Evolutionary conservation across 2,797 vertebrate genomes (phyloP).

Genomic region (Cryptoblepharus egeriae): DNA sequence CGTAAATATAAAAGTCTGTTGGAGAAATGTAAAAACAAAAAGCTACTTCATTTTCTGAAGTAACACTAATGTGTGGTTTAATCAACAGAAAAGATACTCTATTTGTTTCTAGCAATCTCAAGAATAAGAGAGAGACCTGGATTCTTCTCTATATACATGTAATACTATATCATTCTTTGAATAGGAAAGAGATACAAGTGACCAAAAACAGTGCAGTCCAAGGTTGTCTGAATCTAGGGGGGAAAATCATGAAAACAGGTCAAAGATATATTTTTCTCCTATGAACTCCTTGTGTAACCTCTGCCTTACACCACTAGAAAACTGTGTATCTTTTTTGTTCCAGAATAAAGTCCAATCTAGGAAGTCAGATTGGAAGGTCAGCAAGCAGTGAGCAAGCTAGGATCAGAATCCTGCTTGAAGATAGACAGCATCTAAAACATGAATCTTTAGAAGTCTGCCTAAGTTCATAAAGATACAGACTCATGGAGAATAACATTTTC

Average conservation of each 20-base stretch:
- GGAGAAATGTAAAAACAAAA: slow-evolving; percentile 59
- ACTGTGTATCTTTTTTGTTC: neutral
- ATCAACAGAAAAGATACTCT: neutral
- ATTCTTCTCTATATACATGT: neutral
- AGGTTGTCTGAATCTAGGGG: too few species aligned
- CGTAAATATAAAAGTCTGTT: slow-evolving; percentile 93
- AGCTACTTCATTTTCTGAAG: neutral
- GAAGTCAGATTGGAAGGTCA: neutral
- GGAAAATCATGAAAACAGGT: too few species aligned
- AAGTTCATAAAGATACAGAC: neutral
- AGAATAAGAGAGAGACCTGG: neutral
- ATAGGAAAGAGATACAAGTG: too few species aligned
- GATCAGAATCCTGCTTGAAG: neutral
- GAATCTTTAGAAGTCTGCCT: neutral
- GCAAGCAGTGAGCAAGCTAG: neutral
- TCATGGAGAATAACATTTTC: fast-evolving
- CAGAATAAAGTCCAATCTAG: neutral
- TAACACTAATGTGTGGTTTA: neutral
- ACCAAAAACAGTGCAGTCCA: too few species aligned
- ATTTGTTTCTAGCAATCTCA: neutral
- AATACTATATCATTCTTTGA: neutral
- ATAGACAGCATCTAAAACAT: neutral
- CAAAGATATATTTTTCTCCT: too few species aligned
- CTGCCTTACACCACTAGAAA: neutral
- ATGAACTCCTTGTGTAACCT: too few species aligned